A percentile compares a stretch with the other conserved stretches of the same genome.
These are phyloP conservation scores for Cyanoderma ruficeps DNA, from an alignment of 2,113 vertebrate species.

Conservation along the genomic window DNA sequence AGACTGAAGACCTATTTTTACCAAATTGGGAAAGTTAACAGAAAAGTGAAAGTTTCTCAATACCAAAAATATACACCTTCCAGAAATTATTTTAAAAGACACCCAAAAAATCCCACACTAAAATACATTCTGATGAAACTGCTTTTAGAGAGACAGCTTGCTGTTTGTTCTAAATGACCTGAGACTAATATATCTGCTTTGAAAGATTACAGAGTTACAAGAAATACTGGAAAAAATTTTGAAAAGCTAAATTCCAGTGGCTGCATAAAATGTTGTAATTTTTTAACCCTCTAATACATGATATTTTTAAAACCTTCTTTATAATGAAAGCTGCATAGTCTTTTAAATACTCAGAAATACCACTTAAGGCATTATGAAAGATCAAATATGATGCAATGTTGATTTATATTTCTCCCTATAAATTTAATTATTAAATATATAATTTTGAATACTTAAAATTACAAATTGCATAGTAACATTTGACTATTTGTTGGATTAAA, in stretches of 20 bases:
- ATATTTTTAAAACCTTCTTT: neutral
- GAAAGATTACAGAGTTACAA: neutral
- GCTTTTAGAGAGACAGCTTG: neutral
- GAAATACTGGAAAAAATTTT: neutral
- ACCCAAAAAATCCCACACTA: accelerated
- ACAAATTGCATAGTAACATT: neutral
- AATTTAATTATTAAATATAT: neutral
- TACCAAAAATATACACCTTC: neutral
- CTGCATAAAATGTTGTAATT: neutral
- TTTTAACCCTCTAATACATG: neutral
- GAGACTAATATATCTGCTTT: neutral
- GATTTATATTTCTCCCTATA: neutral
- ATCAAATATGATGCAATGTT: neutral
- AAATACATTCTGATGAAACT: neutral
- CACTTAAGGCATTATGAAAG: neutral
- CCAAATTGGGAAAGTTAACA: neutral
- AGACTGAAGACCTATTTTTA: neutral
- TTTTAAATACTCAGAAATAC: neutral
- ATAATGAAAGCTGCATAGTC: neutral
- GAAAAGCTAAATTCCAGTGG: neutral
- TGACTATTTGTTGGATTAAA: neutral
- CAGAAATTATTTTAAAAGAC: neutral
- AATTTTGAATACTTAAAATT: neutral
- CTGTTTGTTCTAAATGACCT: neutral
- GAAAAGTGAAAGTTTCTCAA: neutral